Conservation (phyloP, 2,797 vertebrate genomes). For the Margarornis squamiger region DNA sequence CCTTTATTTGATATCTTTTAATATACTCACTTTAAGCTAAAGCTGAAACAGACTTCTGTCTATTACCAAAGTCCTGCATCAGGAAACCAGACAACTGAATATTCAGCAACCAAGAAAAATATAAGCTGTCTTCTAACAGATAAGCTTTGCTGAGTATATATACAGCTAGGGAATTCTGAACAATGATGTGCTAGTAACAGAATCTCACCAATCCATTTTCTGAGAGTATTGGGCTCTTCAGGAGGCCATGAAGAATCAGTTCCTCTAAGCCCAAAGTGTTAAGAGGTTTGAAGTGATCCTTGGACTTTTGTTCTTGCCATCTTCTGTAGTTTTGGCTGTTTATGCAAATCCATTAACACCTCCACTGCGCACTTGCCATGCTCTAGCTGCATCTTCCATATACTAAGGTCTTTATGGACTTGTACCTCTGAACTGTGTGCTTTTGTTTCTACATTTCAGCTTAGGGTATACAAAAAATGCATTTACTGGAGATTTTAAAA, state of each 20-base stretch:
- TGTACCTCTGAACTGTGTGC: neutral
- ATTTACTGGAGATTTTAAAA: neutral
- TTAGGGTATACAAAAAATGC: neutral
- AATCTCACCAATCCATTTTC: neutral
- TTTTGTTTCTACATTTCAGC: neutral
- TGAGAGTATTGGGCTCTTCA: neutral
- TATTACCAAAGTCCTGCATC: neutral
- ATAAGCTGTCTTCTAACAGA: neutral
- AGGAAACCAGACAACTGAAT: neutral
- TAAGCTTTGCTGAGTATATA: neutral
- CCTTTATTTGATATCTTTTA: neutral
- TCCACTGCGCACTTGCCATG: neutral
- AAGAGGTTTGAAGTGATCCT: neutral
- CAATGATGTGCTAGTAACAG: neutral
- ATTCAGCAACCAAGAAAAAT: neutral
- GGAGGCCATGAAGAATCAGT: neutral
- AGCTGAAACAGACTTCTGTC: neutral
- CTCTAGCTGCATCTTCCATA: neutral
- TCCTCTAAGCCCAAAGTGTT: neutral
- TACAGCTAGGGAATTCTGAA: neutral
- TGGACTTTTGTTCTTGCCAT: neutral
- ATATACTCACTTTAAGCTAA: neutral
- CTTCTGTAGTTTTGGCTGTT: neutral
- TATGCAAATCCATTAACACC: neutral
- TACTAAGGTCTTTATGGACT: neutral